These are phyloP conservation scores for Clinocottus analis DNA, from an alignment of 2,113 vertebrate genomes.

Conservation along the genomic window DNA sequence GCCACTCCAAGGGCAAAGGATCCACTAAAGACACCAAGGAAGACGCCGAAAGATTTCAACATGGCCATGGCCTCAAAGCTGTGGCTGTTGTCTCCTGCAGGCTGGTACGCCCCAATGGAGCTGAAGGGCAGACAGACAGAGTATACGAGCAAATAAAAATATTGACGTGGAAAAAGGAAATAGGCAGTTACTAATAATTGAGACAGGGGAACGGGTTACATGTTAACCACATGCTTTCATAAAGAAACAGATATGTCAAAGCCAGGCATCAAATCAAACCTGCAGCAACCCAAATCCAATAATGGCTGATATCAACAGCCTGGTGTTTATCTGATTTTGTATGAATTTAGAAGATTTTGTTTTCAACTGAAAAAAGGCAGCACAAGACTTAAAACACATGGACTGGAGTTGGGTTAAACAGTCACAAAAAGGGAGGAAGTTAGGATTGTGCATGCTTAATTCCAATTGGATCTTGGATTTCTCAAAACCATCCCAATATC, in stretches of 20 bases:
- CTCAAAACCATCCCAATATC: neutral
- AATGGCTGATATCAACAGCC: neutral
- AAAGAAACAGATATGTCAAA: neutral
- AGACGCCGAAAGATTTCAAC: constrained; percentile 94
- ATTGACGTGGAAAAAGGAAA: constrained; percentile 14
- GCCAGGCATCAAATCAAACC: constrained; percentile 31
- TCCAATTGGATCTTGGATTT: constrained; percentile 9
- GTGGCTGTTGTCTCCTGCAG: constrained; percentile 93
- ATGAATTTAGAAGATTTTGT: neutral
- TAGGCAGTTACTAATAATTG: neutral
- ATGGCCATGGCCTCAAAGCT: constrained; percentile 94
- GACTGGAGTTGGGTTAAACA: constrained; percentile 53
- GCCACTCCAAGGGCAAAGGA: constrained; percentile 95
- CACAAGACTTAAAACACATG: neutral
- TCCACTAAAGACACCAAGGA: constrained; percentile 96
- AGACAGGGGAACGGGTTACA: constrained; percentile 1
- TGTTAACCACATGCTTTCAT: constrained; percentile 36
- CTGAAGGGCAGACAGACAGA: constrained; percentile 73
- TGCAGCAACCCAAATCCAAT: constrained; percentile 56
- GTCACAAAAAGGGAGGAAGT: constrained; percentile 27
- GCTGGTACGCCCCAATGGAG: constrained; percentile 95
- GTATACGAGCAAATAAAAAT: neutral
- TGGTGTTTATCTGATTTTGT: neutral
- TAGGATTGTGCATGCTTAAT: constrained; percentile 28
- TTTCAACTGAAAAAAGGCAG: neutral